Evolutionary conservation across 2,888 invertebrate species (phyloP), one percentile per base, ranked within the genome.

Genomic region (Belgica antarctica): DNA sequence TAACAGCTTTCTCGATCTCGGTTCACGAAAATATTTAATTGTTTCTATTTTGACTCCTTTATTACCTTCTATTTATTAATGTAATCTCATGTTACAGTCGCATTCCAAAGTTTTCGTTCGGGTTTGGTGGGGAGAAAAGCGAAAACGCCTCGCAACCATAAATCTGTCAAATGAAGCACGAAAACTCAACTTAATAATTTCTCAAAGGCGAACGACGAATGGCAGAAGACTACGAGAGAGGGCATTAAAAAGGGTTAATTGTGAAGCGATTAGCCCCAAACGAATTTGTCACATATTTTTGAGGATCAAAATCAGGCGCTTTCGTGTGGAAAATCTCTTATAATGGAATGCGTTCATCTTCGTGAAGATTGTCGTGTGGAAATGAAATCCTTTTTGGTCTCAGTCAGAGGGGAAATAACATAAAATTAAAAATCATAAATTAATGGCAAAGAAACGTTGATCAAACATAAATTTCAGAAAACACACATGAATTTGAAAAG

Each of bases 1-100:
- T 59, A 27, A 59, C n/a, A 46, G 4, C 12, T 12, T 31, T 5
- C 34, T 31, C 34, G n/a, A n/a, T n/a, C n/a, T n/a, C 12, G 34
- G 34, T 12, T 52, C 52, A n/a, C 12, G n/a, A 46, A 66, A 66
- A 66, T 46, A 34, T 68, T 68, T 68, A 68, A 68, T 68, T 68
- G 68, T 68, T 68, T 68, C 68, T 57, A 31, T 68, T 68, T 57
- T 57, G 68, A 68, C 68, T 68, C 68, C 68, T 68, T 68, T 68
- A 68, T 68, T 68, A 12, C 68, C 68, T 68, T 28, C 19, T 28
- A 68, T 68, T 66, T 68, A 68, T 68, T 52, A 68, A 47, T 28
- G 68, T 57, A 52, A 68, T 68, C 68, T 68, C 63, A 24, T 41
- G 63, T 65, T 31, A 22, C 25, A 63, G 41, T 41, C 36, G 31